A percentile compares a stretch with the other conserved stretches of the same genome.
Conservation (phyloP, 2,113 vertebrate genomes). For the Corythaeola cristata region DNA sequence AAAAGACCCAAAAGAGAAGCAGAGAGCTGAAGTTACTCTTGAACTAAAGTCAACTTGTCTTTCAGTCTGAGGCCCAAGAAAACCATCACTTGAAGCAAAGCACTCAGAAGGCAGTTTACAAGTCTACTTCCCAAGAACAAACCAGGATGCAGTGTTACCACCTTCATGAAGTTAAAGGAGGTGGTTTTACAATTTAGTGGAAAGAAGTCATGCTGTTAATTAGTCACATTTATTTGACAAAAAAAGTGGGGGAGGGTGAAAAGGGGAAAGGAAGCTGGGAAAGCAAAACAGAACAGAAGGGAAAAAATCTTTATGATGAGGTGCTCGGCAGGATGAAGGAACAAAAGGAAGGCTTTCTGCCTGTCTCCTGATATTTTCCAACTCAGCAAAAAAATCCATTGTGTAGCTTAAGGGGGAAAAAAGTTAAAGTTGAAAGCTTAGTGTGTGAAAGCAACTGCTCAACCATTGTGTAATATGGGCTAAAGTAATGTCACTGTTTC, state of each 20-base stretch:
- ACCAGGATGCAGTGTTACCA: neutral
- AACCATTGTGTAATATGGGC: constrained; percentile 71
- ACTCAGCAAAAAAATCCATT: constrained; percentile 81
- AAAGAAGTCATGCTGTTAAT: constrained; percentile 27
- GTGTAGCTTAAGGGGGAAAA: constrained; percentile 55
- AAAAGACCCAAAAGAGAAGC: constrained; percentile 18
- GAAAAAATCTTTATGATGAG: constrained; percentile 75
- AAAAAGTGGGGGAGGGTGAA: neutral
- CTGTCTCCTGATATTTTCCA: constrained; percentile 82
- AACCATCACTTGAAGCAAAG: constrained; percentile 12
- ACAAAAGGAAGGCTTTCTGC: constrained; percentile 79
- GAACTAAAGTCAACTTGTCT: constrained; percentile 22
- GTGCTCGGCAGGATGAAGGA: constrained; percentile 72
- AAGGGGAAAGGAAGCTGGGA: constrained; percentile 30
- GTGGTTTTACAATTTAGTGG: neutral
- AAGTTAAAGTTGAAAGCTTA: constrained; percentile 79
- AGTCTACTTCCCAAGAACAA: neutral
- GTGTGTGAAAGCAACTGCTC: constrained; percentile 76
- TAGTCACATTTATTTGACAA: constrained; percentile 42
- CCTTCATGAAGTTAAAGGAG: neutral
- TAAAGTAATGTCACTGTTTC: constrained; percentile 56
- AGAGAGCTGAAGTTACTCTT: constrained; percentile 31
- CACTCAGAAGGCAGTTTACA: neutral
- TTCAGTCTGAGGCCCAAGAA: neutral
- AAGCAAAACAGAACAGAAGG: constrained; percentile 31